Base-by-base conservation (phyloP, 1,140 invertebrate genomes). In the Cydia fagiglandana region DNA sequence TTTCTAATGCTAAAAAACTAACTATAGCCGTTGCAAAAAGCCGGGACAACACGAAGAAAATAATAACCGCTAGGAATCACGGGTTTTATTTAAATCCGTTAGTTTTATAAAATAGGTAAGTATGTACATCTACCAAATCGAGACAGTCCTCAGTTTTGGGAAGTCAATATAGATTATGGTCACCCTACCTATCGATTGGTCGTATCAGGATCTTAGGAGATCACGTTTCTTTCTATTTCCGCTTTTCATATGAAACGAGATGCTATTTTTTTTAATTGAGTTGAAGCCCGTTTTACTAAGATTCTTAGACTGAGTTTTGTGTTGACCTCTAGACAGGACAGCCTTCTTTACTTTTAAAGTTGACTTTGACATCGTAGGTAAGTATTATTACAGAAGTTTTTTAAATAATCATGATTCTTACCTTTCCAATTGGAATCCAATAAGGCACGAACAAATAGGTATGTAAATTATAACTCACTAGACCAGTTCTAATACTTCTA, bases 381-480 rank as follows among this genome's bases (percentile, higher is more conserved):
- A 3, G 45, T 47, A 15, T 12, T 15, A 13, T 47, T 13, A 15
- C 9, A 53, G 0, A 17, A 53, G 13, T 50, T 50, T 53, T 17
- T 53, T 53, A 4, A 47, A 13, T 10, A 41, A 17, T 2, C n/a
- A 17, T 38, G 45, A 41, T 64, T 79, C 84, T 85, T 73, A 85
- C 84, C 81, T 85, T 80, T 80, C 77, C 75, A 79, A 78, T 68
- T 64, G 75, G 79, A 81, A 79, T 85, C 82, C 82, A 84, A 79
- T 76, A 68, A 76, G 77, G 7, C 66, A 68, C 30, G 64, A 15
- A 9, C 30, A 41, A 41, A 41, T 61, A 24, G 24, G 24, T 24
- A 61, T 61, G 17, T 24, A 61, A 61, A 61, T 61, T 64, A 64
- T 34, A 68, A 68, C 24, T 17, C 66, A 70, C 66, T 70, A 17